Percentiles rank a stretch among this genome's conserved stretches.
Evolutionary conservation across 2,888 invertebrate genomes (phyloP).

Genomic region (Elmis aenea): DNA sequence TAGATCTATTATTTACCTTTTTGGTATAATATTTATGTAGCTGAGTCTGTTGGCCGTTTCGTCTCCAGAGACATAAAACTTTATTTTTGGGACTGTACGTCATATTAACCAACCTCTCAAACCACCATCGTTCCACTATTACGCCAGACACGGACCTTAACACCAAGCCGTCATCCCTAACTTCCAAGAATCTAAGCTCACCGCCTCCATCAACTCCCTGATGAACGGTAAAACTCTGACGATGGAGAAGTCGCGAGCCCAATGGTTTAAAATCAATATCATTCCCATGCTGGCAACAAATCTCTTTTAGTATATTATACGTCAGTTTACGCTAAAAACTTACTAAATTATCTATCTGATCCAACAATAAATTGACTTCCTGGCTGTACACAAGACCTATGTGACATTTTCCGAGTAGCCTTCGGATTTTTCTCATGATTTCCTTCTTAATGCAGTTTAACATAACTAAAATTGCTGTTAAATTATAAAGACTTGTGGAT

Average conservation of each 20-base stretch:
- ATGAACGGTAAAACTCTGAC: constrained; percentile 97
- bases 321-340: neutral
- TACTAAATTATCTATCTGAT: constrained; percentile 91
- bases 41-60: constrained; percentile 90
- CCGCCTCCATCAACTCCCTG: constrained; percentile 91
- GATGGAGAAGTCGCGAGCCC: constrained; percentile 89
- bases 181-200: constrained; percentile 83
- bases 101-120: constrained; percentile 97
- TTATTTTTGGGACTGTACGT: constrained; percentile 98
- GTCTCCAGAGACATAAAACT: constrained; percentile 94
- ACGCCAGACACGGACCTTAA: constrained; percentile 78
- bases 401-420: constrained; percentile 95
- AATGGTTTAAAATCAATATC: constrained; percentile 95
- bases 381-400: constrained; percentile 97
- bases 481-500: constrained; percentile 92
- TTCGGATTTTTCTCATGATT: constrained; percentile 78
- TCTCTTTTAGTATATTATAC: constrained; percentile 5
- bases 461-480: constrained; percentile 94
- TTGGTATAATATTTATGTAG: constrained; percentile 98
- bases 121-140: constrained; percentile 97
- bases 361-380: constrained; percentile 93
- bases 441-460: constrained; percentile 80
- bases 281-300: constrained; percentile 78
- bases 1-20: constrained; percentile 62
- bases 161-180: constrained; percentile 92